These are phyloP conservation scores for Melieria picta DNA, from an alignment of 2,888 invertebrate genomes.

Conservation along the genomic window DNA sequence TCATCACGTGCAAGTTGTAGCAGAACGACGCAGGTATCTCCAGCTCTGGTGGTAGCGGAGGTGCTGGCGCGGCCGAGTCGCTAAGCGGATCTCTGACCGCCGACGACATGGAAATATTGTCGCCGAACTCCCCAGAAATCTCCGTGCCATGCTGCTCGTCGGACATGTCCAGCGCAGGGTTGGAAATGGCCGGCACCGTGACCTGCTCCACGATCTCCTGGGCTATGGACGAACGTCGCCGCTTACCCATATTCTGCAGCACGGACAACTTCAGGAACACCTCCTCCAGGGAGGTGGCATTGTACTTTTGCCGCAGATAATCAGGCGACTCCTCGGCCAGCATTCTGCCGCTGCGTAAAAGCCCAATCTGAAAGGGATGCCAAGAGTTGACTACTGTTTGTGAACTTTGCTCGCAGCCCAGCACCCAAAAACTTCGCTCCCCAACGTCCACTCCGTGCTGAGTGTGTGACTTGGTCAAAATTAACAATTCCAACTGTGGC, in stretches of 20 bases:
- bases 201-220: constrained; percentile 79
- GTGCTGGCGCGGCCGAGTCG: constrained; percentile 68
- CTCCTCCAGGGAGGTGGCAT: constrained; percentile 79
- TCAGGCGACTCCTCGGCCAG: constrained; percentile 85
- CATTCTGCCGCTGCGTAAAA: constrained; percentile 85
- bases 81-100: constrained; percentile 74
- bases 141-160: constrained; percentile 75
- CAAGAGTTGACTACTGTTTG: too few relatives aligned
- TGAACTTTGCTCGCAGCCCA: too few relatives aligned
- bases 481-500: too few relatives aligned
- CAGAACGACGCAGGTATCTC: constrained; percentile 69
- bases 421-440: too few relatives aligned
- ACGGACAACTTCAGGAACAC: constrained; percentile 85
- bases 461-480: too few relatives aligned
- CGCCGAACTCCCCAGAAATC: constrained; percentile 88
- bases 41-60: constrained; percentile 78
- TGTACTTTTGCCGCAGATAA: constrained; percentile 77
- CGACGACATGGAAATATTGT: constrained; percentile 83
- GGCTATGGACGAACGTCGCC: constrained; percentile 81
- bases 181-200: constrained; percentile 73
- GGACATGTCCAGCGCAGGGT: constrained; percentile 74
- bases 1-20: constrained; percentile 74
- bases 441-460: too few relatives aligned
- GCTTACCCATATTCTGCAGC: constrained; percentile 82
- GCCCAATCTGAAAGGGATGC: constrained; percentile 72